Evolutionary conservation across 1,140 invertebrate species (phyloP).

Genomic region (Physella acuta): DNA sequence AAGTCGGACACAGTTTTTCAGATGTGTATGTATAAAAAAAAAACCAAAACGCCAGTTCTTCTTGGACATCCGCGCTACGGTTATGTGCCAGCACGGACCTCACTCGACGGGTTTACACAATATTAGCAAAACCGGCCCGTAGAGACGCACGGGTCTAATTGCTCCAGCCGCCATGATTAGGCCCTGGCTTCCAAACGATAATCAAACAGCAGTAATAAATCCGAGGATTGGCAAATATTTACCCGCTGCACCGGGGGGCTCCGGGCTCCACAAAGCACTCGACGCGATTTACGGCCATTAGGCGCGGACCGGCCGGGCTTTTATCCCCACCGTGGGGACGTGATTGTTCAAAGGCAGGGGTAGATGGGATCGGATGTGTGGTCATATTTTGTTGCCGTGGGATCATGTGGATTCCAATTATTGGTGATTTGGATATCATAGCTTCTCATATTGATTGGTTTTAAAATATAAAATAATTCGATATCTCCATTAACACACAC

Average conservation of each 20-base stretch:
- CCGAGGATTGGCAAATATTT: slow-evolving; percentile 25
- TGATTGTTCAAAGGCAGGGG: slow-evolving; percentile 14
- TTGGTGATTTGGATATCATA: neutral
- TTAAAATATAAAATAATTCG: too few species aligned
- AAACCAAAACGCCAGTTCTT: too few species aligned
- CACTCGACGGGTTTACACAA: slow-evolving; percentile 18
- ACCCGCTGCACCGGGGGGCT: neutral
- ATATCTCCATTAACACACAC: too few species aligned
- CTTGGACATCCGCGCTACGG: too few species aligned
- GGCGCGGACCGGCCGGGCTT: slow-evolving; percentile 3
- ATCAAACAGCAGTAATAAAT: slow-evolving; percentile 26
- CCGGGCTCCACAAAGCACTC: slow-evolving; percentile 14
- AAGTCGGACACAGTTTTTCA: too few species aligned
- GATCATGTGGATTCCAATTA: slow-evolving; percentile 4
- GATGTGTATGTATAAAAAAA: too few species aligned
- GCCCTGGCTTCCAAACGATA: slow-evolving; percentile 2
- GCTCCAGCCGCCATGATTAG: slow-evolving; percentile 20
- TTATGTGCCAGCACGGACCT: slow-evolving; percentile 15
- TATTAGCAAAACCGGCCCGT: slow-evolving; percentile 22
- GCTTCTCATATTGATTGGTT: neutral
- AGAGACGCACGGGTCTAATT: slow-evolving; percentile 13
- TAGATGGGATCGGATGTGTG: neutral
- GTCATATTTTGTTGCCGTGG: neutral
- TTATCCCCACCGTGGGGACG: neutral
- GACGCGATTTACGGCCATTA: slow-evolving; percentile 22